phyloP scores from a whole-genome alignment of 2,113 vertebrate genomes.

The Terrapene triunguis region DNA sequence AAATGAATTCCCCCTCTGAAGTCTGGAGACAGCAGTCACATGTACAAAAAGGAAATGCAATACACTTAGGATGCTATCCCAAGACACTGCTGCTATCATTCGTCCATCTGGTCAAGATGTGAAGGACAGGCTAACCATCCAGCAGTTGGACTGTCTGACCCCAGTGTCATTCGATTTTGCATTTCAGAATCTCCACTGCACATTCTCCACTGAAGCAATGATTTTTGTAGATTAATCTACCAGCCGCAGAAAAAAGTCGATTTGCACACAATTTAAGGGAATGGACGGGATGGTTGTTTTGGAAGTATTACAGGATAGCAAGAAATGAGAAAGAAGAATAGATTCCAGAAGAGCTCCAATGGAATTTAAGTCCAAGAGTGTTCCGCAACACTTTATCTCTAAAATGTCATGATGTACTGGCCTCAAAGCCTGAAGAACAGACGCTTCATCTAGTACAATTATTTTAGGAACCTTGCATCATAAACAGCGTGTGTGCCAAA shows the following conservation, averaged over 20 bases:
- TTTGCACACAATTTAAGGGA: constrained; percentile 30
- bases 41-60: constrained; percentile 7
- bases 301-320: constrained; percentile 1
- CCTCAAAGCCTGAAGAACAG: constrained; percentile 72
- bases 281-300: background rate
- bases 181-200: constrained; percentile 12
- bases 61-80: constrained; percentile 33
- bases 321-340: constrained; percentile 45
- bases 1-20: background rate
- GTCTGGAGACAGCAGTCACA: constrained; percentile 1
- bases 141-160: constrained; percentile 37
- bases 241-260: constrained; percentile 28
- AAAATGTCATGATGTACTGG: constrained; percentile 74
- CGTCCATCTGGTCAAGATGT: constrained; percentile 54
- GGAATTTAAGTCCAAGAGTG: constrained; percentile 65
- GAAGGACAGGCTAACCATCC: constrained; percentile 64
- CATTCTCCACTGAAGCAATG: background rate
- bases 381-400: constrained; percentile 72
- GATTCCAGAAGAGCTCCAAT: constrained; percentile 47
- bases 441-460: constrained; percentile 77
- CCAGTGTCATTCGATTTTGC: constrained; percentile 41
- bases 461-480: constrained; percentile 78
- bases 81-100: constrained; percentile 61
- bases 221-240: background rate
- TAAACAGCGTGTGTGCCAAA: constrained; percentile 71